Conservation (phyloP, 2,797 vertebrate genomes). For the Dendrocincla fuliginosa region DNA sequence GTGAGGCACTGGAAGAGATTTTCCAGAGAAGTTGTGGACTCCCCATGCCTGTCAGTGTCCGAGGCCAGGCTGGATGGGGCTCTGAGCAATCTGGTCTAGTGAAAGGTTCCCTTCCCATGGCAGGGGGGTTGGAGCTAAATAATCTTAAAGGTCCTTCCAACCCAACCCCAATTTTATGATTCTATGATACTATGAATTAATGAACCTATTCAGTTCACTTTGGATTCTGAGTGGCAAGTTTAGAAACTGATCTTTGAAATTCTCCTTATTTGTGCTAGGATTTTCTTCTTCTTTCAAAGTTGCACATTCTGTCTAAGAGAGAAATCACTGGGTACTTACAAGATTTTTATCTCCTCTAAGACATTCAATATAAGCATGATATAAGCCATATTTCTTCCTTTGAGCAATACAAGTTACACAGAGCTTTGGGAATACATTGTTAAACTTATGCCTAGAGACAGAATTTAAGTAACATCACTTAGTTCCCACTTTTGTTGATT, state of each 20-base stretch:
- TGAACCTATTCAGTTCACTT: not conserved
- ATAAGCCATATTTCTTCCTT: not conserved
- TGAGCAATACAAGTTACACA: not conserved
- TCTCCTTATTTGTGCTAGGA: not conserved
- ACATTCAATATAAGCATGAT: not conserved
- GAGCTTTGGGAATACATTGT: not conserved
- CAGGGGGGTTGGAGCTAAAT: rapidly evolving
- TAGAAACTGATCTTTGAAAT: not conserved
- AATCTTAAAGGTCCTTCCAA: not conserved
- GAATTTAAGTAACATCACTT: not conserved
- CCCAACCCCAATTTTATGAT: not conserved
- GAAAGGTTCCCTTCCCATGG: not conserved
- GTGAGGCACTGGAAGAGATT: not conserved
- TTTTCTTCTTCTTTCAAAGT: not conserved
- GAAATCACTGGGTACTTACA: not conserved
- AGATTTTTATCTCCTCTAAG: not conserved
- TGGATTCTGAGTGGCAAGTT: not conserved
- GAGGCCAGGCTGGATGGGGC: rapidly evolving
- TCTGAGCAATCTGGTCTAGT: not conserved
- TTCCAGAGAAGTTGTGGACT: not conserved
- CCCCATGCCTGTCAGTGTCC: rapidly evolving
- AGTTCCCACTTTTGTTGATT: not conserved
- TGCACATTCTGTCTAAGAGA: not conserved
- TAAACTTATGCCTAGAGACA: not conserved
- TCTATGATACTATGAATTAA: not conserved